Conservation (phyloP, 1,140 invertebrate species). For the Olivierus martensii region DNA sequence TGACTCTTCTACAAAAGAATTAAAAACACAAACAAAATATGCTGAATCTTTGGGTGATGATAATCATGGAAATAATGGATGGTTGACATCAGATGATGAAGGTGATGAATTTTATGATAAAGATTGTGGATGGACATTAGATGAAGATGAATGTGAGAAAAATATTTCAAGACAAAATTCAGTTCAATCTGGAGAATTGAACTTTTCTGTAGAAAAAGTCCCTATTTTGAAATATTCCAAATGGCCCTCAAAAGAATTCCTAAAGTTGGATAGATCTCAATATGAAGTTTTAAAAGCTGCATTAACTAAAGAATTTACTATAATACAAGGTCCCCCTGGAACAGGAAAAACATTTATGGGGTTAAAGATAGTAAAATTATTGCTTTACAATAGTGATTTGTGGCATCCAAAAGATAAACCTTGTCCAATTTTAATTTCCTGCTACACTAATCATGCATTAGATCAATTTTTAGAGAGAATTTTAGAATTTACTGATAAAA, state of each 20-base stretch:
- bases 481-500: constrained; percentile 27
- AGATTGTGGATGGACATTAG: not conserved
- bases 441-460: constrained; percentile 75
- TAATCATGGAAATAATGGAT: too few relatives aligned
- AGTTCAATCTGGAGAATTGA: not conserved
- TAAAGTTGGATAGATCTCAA: constrained; percentile 34
- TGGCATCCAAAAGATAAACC: constrained; percentile 16
- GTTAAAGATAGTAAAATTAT: constrained; percentile 27
- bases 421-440: constrained; percentile 57
- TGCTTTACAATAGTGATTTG: constrained; percentile 26
- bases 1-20: too few relatives aligned
- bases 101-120: too few relatives aligned
- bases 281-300: constrained; percentile 32
- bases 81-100: too few relatives aligned
- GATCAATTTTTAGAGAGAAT: constrained; percentile 74
- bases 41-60: too few relatives aligned
- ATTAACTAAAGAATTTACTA: constrained; percentile 35
- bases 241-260: constrained; percentile 17
- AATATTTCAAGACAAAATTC: not conserved
- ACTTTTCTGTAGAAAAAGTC: too few relatives aligned
- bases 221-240: too few relatives aligned
- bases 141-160: not conserved
- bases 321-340: constrained; percentile 64
- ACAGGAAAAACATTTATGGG: constrained; percentile 66
- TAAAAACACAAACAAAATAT: too few relatives aligned